Evolutionary conservation across 2,113 vertebrate species (phyloP), one percentile per base, ranked within the genome.

Genomic region (Tenrec ecaudatus): DNA sequence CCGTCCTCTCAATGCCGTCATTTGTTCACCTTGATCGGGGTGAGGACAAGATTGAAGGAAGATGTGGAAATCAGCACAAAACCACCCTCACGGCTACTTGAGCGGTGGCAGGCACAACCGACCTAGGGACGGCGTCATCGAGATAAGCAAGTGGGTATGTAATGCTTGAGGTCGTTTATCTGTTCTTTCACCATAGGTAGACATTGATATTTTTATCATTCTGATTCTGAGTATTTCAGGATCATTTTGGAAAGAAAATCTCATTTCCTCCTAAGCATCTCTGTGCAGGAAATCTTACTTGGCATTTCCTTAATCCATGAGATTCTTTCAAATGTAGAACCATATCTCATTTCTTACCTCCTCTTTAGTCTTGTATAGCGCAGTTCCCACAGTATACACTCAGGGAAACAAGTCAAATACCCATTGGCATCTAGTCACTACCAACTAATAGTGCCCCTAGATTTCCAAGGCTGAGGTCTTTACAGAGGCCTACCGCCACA

Each of bases 31-130:
- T 25, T 77, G 40, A 16, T 80, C 79, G 1, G 20, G 81, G 27
- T 87, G 27, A 78, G 66, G 57, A 19, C 60, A 16, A 79, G 57
- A 33, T 43, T 8, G 12, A 78, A 12, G 43, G 43, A 83, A 31
- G 81, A 79, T 29, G 75, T 0, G 7, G 62, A 86, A 92, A 33
- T 12, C 31, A 84, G 19, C 20, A 57, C 47, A 17, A 47, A 80
- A 58, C 40, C 66, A 40, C 62, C 7, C 7, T 76, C 16, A 33
- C 33, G 58, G 40, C 36, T 43, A 43, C 58, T 23, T 79, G 27
- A 90, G 79, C 86, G 36, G 10, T 85, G 76, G 75, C 90, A 78
- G 80, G 84, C 31, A 78, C 17, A 58, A 89, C 38, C 43, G 66
- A 22, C 36, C 31, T 53, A 82, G 69, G n/a, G n/a, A 91, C 85